phyloP scores from a whole-genome alignment of 1,140 invertebrate species.

The Diabrotica virgifera region DNA sequence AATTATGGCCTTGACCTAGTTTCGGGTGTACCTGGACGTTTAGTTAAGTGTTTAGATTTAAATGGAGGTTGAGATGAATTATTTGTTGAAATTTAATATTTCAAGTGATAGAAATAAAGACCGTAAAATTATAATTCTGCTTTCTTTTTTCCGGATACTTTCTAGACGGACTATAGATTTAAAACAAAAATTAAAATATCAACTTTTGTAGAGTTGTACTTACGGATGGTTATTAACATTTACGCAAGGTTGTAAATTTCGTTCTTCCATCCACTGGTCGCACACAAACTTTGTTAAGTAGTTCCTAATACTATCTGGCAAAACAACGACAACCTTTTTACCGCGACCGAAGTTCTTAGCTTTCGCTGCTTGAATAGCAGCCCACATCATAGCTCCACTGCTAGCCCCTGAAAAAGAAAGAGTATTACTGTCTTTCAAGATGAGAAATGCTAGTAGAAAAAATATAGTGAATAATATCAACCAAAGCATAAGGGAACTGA shows the following conservation, averaged over 20 bases:
- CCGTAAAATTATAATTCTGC: too few species aligned
- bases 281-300: constrained; percentile 98
- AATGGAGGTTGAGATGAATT: too few species aligned
- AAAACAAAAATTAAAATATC: too few species aligned
- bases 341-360: constrained; percentile 64
- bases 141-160: too few species aligned
- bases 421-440: not conserved
- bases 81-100: too few species aligned
- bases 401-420: constrained; percentile 68
- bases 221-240: constrained; percentile 57
- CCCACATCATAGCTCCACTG: constrained; percentile 81
- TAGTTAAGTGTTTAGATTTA: too few species aligned
- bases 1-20: too few species aligned
- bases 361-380: constrained; percentile 76
- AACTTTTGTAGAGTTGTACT: not conserved
- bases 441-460: not conserved
- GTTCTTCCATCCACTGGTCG: constrained; percentile 92
- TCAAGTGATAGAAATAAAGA: too few species aligned
- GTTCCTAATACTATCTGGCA: constrained; percentile 95
- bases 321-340: constrained; percentile 84
- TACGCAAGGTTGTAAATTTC: constrained; percentile 58
- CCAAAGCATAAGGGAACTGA: too few species aligned
- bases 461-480: too few species aligned
- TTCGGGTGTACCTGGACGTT: too few species aligned
- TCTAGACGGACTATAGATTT: too few species aligned